These are phyloP conservation scores for Colletes collaris DNA, from an alignment of 2,888 invertebrate genomes.

Conservation along the genomic window DNA sequence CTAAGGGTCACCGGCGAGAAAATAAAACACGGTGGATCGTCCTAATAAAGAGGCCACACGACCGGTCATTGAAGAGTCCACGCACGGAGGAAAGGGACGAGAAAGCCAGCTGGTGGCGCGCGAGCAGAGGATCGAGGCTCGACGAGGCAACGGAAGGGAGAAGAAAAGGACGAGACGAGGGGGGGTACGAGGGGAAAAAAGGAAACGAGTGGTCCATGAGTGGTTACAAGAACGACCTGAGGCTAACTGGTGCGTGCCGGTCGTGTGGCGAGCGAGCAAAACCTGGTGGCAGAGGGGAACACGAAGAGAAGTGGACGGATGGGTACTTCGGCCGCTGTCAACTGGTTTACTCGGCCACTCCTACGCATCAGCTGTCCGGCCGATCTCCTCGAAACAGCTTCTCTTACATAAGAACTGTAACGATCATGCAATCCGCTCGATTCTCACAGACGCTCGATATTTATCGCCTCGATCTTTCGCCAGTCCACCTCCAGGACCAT, in stretches of 20 bases:
- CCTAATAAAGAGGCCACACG: too few relatives aligned
- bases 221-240: slow-evolving; percentile 56
- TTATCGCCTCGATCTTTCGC: background rate
- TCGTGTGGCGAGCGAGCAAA: slow-evolving; percentile 64
- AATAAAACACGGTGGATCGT: too few relatives aligned
- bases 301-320: slow-evolving; percentile 56
- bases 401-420: slow-evolving; percentile 63
- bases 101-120: slow-evolving; percentile 7
- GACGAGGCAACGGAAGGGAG: slow-evolving; percentile 2
- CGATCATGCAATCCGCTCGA: slow-evolving; percentile 20
- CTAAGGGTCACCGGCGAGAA: too few relatives aligned
- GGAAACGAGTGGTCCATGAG: slow-evolving; percentile 55
- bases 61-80: slow-evolving; percentile 36
- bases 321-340: slow-evolving; percentile 62
- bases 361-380: slow-evolving; percentile 73
- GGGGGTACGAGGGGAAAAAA: slow-evolving; percentile 3
- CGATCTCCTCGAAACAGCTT: slow-evolving; percentile 65
- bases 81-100: slow-evolving; percentile 5
- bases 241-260: slow-evolving; percentile 71
- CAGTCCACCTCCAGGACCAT: background rate
- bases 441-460: slow-evolving; percentile 11
- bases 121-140: background rate
- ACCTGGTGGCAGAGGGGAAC: slow-evolving; percentile 48
- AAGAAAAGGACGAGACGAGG: slow-evolving; percentile 8
- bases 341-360: slow-evolving; percentile 72